Evolutionary conservation across 1,140 invertebrate species (phyloP).

Genomic region (Chymomyza costata): DNA sequence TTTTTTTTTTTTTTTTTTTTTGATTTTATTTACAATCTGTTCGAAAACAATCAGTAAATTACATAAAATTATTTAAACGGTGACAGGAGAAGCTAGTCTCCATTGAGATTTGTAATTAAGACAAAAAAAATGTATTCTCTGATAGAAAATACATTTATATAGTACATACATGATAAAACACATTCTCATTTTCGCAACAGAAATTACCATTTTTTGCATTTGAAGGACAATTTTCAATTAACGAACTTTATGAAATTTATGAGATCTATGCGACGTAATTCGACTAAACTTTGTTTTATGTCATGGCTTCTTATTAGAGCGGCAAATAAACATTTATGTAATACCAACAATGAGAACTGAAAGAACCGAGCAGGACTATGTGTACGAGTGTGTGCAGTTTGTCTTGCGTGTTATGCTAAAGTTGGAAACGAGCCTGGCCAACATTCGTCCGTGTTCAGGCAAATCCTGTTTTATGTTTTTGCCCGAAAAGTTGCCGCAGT

Average conservation of each 20-base stretch:
- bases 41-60: too few relatives aligned
- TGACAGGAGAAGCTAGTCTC: too few relatives aligned
- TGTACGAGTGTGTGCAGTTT: constrained; percentile 21
- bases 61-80: too few relatives aligned
- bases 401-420: constrained; percentile 60
- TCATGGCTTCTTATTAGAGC: constrained; percentile 37
- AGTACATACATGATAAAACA: too few relatives aligned
- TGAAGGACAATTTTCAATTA: constrained; percentile 51
- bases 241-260: constrained; percentile 31
- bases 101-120: too few relatives aligned
- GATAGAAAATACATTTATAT: too few relatives aligned
- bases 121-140: too few relatives aligned
- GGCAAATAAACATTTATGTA: constrained; percentile 66
- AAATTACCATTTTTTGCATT: constrained; percentile 14
- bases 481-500: constrained; percentile 64
- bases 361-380: too few relatives aligned
- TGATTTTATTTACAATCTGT: too few relatives aligned
- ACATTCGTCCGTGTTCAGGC: constrained; percentile 12
- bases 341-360: constrained; percentile 34
- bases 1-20: too few relatives aligned
- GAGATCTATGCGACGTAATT: constrained; percentile 51
- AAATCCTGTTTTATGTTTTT: constrained; percentile 62
- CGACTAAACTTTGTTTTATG: constrained; percentile 62
- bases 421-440: constrained; percentile 42
- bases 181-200: too few relatives aligned